These are phyloP conservation scores for Corynorhinus townsendii DNA, from an alignment of 2,113 vertebrate species.

Conservation along the genomic window DNA sequence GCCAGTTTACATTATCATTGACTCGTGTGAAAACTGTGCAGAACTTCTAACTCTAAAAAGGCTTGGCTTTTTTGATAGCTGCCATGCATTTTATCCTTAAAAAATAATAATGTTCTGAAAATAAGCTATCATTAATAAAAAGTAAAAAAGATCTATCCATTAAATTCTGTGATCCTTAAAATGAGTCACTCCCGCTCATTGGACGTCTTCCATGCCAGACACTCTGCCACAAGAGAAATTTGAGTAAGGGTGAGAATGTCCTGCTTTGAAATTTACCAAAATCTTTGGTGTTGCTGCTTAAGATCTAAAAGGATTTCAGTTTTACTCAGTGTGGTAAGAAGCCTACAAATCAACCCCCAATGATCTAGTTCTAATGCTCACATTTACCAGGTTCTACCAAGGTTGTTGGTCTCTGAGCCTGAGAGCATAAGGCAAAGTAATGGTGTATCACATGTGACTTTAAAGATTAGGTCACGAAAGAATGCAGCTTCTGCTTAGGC, in stretches of 20 bases:
- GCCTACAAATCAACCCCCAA: rapidly evolving
- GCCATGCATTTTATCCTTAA: constrained; percentile 65
- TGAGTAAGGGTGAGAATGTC: not conserved
- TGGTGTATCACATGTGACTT: not conserved
- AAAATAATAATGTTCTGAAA: constrained; percentile 67
- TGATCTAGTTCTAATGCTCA: not conserved
- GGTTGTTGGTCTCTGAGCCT: not conserved
- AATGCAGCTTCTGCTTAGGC: not conserved
- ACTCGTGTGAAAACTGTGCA: constrained; percentile 62
- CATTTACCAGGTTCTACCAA: not conserved
- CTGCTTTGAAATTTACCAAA: not conserved
- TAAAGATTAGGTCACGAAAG: not conserved
- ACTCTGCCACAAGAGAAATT: not conserved
- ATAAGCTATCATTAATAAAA: constrained; percentile 67
- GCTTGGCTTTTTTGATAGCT: constrained; percentile 70
- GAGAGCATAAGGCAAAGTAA: not conserved
- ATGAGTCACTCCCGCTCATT: not conserved
- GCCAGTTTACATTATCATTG: constrained; percentile 58
- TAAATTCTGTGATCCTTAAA: not conserved
- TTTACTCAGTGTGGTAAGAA: not conserved
- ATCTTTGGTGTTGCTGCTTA: not conserved
- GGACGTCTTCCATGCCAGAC: not conserved
- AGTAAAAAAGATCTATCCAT: not conserved
- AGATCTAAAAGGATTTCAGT: not conserved
- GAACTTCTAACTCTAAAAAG: constrained; percentile 66